These are phyloP conservation scores for Leptopilina myrica DNA, from an alignment of 2,888 invertebrate species.

Conservation along the genomic window DNA sequence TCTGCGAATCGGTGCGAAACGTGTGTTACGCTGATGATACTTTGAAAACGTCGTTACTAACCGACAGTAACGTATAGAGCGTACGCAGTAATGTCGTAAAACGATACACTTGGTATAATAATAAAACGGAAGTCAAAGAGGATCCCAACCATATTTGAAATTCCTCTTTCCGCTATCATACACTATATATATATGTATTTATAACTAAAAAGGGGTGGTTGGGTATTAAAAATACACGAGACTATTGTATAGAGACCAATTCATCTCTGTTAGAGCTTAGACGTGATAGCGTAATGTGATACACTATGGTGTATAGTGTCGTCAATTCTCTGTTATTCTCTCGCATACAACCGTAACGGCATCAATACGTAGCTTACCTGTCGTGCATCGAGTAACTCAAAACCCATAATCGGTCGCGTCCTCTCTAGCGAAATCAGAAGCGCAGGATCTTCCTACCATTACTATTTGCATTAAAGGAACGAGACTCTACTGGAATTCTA, in stretches of 20 bases:
- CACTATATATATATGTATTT: too few species aligned
- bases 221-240: too few species aligned
- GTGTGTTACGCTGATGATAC: conserved; percentile 5
- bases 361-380: conserved; percentile 21
- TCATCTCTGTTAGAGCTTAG: background rate
- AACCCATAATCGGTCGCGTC: background rate
- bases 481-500: too few species aligned
- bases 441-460: too few species aligned
- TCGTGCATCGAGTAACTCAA: conserved; percentile 8
- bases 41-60: conserved; percentile 23
- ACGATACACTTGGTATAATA: conserved; percentile 64
- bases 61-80: conserved; percentile 37
- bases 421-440: too few species aligned
- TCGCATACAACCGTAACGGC: conserved; percentile 6
- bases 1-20: conserved; percentile 18
- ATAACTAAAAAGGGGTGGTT: too few species aligned
- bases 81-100: conserved; percentile 62
- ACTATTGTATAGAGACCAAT: too few species aligned
- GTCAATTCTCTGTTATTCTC: conserved; percentile 21
- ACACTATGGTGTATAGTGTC: conserved; percentile 47
- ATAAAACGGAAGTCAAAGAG: conserved; percentile 63
- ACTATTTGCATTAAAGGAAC: too few species aligned
- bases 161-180: conserved; percentile 46
- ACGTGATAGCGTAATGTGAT: conserved; percentile 47
- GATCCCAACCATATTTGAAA: conserved; percentile 26